Percentiles rank a stretch among this genome's conserved stretches.
Evolutionary conservation across 2,888 invertebrate species (phyloP).

Genomic region (Calameuta pallipes): DNA sequence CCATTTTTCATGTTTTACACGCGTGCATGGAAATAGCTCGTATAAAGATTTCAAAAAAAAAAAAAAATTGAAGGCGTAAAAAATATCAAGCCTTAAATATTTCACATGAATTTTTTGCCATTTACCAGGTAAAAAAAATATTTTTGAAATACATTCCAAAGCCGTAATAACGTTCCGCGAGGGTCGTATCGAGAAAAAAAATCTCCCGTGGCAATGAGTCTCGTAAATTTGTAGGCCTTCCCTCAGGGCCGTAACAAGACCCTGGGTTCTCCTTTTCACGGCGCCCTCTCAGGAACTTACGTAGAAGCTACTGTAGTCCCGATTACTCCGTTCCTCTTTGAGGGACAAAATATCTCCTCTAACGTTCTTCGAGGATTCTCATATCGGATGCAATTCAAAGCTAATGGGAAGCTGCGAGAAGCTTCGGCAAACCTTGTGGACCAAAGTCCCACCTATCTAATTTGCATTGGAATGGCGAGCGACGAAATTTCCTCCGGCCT

Average conservation of each 20-base stretch:
- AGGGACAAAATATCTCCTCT: conserved; percentile 22
- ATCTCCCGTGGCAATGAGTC: background rate
- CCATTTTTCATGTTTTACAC: background rate
- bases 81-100: background rate
- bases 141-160: background rate
- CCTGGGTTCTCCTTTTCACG: background rate
- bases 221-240: background rate
- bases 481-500: conserved; percentile 33
- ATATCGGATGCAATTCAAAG: conserved; percentile 38
- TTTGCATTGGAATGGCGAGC: conserved; percentile 43
- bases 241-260: background rate
- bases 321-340: background rate
- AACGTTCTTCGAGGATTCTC: conserved; percentile 25
- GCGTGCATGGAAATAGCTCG: background rate
- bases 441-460: conserved; percentile 33
- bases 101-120: background rate
- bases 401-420: conserved; percentile 29
- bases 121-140: background rate
- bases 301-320: background rate
- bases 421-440: conserved; percentile 11
- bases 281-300: background rate
- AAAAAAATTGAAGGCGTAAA: background rate
- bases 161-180: background rate
- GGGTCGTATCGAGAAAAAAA: background rate
- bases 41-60: background rate